Evolutionary conservation across 2,113 vertebrate species (phyloP).

Genomic region (Morone saxatilis): DNA sequence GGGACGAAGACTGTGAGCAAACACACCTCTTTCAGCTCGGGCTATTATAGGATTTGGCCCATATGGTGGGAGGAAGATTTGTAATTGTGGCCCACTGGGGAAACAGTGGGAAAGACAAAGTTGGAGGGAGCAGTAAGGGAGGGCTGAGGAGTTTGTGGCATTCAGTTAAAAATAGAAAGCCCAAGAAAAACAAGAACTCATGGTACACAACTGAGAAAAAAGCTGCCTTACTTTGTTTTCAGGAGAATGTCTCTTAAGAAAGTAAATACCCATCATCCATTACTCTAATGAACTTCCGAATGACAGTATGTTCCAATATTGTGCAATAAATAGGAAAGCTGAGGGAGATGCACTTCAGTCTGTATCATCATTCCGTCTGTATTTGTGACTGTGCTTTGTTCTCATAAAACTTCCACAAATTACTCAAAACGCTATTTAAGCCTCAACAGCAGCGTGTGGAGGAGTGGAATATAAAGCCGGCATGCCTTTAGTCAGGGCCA

Average conservation of each 20-base stretch:
- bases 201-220: slow-evolving; percentile 7
- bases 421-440: slow-evolving; percentile 39
- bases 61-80: slow-evolving; percentile 69
- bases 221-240: slow-evolving; percentile 33
- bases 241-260: slow-evolving; percentile 17
- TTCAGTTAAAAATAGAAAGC: slow-evolving; percentile 36
- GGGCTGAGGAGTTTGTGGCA: slow-evolving; percentile 42
- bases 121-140: slow-evolving; percentile 27
- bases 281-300: slow-evolving; percentile 7
- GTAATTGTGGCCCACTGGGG: slow-evolving; percentile 68
- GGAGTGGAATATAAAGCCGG: slow-evolving; percentile 50
- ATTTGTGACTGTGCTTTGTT: slow-evolving; percentile 29
- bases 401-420: slow-evolving; percentile 34
- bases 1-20: slow-evolving; percentile 69
- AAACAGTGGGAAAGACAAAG: slow-evolving; percentile 45
- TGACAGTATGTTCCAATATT: background rate
- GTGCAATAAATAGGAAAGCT: slow-evolving; percentile 10
- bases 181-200: slow-evolving; percentile 34
- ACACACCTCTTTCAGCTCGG: slow-evolving; percentile 71
- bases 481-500: slow-evolving; percentile 55
- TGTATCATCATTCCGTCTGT: background rate
- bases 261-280: background rate
- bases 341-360: background rate
- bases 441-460: slow-evolving; percentile 40
- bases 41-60: slow-evolving; percentile 70